phyloP scores from a whole-genome alignment of 2,888 invertebrate species.

The Brenthis ino region DNA sequence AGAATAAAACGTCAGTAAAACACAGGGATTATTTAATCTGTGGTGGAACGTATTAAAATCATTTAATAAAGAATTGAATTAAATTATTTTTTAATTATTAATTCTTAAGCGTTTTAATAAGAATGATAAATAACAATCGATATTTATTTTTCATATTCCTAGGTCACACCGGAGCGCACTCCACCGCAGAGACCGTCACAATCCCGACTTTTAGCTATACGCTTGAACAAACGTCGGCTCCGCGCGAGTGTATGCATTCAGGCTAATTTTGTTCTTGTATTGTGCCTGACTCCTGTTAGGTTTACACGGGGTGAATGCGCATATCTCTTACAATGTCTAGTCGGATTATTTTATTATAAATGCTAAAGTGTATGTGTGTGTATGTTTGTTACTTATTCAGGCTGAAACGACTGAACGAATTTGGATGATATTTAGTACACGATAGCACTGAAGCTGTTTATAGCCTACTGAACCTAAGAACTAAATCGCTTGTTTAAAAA shows the following conservation, averaged over 20 bases:
- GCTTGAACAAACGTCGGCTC: constrained; percentile 34
- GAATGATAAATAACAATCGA: constrained; percentile 11
- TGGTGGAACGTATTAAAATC: too few relatives aligned
- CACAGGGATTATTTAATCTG: not conserved
- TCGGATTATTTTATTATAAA: not conserved
- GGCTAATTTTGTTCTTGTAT: constrained; percentile 30
- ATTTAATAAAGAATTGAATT: too few relatives aligned
- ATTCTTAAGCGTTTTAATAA: not conserved
- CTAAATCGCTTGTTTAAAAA: too few relatives aligned
- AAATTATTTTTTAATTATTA: too few relatives aligned
- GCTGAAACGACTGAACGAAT: too few relatives aligned
- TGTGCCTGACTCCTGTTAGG: not conserved
- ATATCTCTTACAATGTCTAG: not conserved
- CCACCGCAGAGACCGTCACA: constrained; percentile 37
- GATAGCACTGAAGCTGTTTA: too few relatives aligned
- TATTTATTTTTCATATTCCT: constrained; percentile 24
- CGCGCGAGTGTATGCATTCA: constrained; percentile 33
- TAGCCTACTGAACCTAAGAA: too few relatives aligned
- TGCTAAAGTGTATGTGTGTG: too few relatives aligned
- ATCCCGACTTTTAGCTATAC: constrained; percentile 41
- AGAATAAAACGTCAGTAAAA: too few relatives aligned
- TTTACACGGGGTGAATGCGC: constrained; percentile 4
- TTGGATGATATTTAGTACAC: too few relatives aligned
- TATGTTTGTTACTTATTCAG: too few relatives aligned
- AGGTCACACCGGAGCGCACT: constrained; percentile 28